Conservation (phyloP, 2,113 vertebrate genomes). For the Oryzias woworae region DNA sequence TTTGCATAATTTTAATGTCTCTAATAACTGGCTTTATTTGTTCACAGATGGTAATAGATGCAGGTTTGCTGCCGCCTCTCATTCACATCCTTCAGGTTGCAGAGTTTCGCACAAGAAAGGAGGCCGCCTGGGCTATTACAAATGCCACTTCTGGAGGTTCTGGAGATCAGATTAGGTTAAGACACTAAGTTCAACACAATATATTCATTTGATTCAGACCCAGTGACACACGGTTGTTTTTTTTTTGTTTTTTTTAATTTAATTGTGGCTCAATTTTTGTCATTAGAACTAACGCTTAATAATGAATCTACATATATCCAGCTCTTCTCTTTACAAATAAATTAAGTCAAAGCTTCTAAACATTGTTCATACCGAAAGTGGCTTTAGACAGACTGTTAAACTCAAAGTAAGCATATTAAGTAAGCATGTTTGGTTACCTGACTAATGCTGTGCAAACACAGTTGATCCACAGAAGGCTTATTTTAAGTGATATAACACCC, state of each 20-base stretch:
- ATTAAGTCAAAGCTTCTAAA: too few relatives aligned
- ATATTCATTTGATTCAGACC: background rate
- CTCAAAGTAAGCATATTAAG: too few relatives aligned
- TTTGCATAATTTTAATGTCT: background rate
- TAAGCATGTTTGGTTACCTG: background rate
- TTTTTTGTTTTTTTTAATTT: background rate
- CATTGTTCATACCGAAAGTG: too few relatives aligned
- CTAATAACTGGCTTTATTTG: background rate
- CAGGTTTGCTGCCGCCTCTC: slow-evolving; percentile 90
- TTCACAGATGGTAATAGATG: slow-evolving; percentile 92
- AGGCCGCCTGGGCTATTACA: slow-evolving; percentile 98
- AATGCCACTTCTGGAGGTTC: slow-evolving; percentile 97
- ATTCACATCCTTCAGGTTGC: slow-evolving; percentile 95
- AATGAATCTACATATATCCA: too few relatives aligned
- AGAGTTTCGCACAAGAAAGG: slow-evolving; percentile 96
- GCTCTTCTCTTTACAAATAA: too few relatives aligned
- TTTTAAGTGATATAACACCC: background rate
- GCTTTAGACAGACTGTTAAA: too few relatives aligned
- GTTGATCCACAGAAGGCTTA: background rate
- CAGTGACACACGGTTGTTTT: background rate
- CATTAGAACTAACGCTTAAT: too few relatives aligned
- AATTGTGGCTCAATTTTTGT: background rate
- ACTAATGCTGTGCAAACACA: background rate
- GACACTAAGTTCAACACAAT: background rate
- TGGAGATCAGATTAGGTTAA: slow-evolving; percentile 89